These are phyloP conservation scores for Nowickia ferox DNA, from an alignment of 2,888 invertebrate species.

Conservation along the genomic window DNA sequence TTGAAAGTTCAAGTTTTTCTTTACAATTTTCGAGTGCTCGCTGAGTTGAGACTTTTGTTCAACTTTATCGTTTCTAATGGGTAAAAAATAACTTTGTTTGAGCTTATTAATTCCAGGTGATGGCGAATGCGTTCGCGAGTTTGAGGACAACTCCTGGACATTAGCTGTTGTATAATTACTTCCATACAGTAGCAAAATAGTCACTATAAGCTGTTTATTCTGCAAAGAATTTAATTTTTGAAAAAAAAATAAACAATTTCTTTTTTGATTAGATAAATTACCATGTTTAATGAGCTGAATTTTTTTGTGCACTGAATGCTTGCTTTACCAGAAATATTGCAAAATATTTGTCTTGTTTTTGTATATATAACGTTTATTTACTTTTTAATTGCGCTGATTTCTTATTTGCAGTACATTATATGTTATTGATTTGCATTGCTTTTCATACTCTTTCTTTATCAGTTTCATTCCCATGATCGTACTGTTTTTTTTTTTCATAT, in stretches of 20 bases:
- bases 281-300: slow-evolving; percentile 39
- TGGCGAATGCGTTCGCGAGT: neutral
- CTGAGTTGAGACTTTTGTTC: neutral
- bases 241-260: neutral
- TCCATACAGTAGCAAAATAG: slow-evolving; percentile 28
- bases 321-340: slow-evolving; percentile 29
- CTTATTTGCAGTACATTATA: neutral
- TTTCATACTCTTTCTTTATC: slow-evolving; percentile 2
- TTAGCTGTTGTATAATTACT: slow-evolving; percentile 1
- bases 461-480: neutral
- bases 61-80: neutral
- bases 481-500: neutral
- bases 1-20: neutral
- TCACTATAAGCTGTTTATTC: slow-evolving; percentile 13
- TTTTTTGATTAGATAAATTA: slow-evolving; percentile 19
- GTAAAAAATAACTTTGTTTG: neutral
- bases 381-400: slow-evolving; percentile 15
- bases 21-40: neutral
- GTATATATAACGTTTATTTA: slow-evolving; percentile 40
- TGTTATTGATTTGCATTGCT: slow-evolving; percentile 14
- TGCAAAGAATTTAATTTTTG: slow-evolving; percentile 4
- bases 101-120: neutral
- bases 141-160: neutral
- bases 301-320: slow-evolving; percentile 20
- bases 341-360: slow-evolving; percentile 27